Evolutionary conservation across 1,140 invertebrate genomes (phyloP).

Genomic region (Belonocnema kinseyi): DNA sequence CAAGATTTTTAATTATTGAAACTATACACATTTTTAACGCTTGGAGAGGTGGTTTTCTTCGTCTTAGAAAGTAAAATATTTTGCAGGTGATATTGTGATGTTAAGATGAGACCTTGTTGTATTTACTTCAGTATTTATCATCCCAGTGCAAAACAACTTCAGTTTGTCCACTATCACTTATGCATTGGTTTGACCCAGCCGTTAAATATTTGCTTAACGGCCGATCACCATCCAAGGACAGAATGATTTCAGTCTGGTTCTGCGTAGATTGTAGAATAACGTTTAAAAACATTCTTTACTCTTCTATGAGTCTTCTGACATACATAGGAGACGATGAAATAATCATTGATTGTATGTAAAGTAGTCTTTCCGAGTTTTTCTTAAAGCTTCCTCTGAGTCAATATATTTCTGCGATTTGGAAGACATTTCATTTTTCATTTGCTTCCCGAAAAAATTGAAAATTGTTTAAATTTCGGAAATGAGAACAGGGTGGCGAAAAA

Average conservation of each 20-base stretch:
- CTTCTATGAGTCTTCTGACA: background rate
- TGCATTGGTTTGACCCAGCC: background rate
- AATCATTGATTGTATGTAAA: background rate
- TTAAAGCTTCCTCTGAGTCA: background rate
- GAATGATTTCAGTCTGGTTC: slow-evolving; percentile 1
- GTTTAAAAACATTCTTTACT: background rate
- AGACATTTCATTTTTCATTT: slow-evolving; percentile 1
- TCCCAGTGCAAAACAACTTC: slow-evolving; percentile 2
- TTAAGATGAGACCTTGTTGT: background rate
- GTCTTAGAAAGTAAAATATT: background rate
- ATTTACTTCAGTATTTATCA: slow-evolving; percentile 19
- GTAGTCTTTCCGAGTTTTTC: background rate
- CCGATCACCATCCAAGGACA: slow-evolving; percentile 5
- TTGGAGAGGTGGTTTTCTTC: background rate
- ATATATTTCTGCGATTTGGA: background rate
- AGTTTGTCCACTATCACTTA: background rate
- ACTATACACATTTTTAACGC: too few relatives aligned
- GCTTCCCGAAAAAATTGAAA: too few relatives aligned
- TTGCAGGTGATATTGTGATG: background rate
- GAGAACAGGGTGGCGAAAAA: too few relatives aligned
- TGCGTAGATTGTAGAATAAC: background rate
- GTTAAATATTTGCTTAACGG: slow-evolving; percentile 21
- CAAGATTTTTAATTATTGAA: too few relatives aligned
- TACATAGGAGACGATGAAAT: background rate
- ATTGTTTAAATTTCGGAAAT: too few relatives aligned